A percentile compares a stretch with the other conserved stretches of the same genome.
phyloP scores from a whole-genome alignment of 2,888 invertebrate species.

The Artemia sinica region DNA sequence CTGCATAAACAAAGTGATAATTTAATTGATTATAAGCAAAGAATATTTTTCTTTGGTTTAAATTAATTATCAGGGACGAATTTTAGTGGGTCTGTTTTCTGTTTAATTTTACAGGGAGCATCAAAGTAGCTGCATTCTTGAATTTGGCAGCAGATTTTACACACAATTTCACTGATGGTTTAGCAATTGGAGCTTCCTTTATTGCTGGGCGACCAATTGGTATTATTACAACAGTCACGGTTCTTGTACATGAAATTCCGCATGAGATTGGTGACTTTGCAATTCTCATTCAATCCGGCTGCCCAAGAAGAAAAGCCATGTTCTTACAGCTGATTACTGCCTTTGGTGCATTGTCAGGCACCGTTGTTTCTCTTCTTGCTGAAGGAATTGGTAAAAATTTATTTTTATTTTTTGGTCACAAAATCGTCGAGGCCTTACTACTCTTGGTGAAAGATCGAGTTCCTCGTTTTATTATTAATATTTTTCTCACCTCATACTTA shows the following conservation, averaged over 20 bases:
- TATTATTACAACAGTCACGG: constrained; percentile 79
- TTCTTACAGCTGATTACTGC: constrained; percentile 82
- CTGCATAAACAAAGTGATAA: no score
- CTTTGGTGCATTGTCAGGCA: constrained; percentile 81
- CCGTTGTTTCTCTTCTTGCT: constrained; percentile 63
- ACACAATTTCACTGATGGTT: constrained; percentile 97
- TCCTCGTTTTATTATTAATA: no score
- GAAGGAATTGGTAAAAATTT: constrained; percentile 43
- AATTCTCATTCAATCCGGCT: constrained; percentile 91
- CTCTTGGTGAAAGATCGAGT: no score
- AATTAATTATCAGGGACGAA: neutral
- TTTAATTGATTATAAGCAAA: no score
- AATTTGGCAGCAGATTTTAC: constrained; percentile 95
- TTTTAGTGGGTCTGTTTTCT: neutral
- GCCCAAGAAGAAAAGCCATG: constrained; percentile 84
- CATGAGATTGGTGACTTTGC: constrained; percentile 99
- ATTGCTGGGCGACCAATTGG: constrained; percentile 75
- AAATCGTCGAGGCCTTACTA: no score
- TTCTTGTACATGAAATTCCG: constrained; percentile 89
- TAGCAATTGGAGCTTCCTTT: constrained; percentile 95
- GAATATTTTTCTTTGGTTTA: neutral
- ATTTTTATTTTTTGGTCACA: no score
- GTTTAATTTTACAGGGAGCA: constrained; percentile 32
- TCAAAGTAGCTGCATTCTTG: constrained; percentile 76
- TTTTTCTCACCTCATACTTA: no score